Evolutionary conservation across 2,888 invertebrate species (phyloP).

Genomic region (Scaptodrosophila latifasciaeformis): DNA sequence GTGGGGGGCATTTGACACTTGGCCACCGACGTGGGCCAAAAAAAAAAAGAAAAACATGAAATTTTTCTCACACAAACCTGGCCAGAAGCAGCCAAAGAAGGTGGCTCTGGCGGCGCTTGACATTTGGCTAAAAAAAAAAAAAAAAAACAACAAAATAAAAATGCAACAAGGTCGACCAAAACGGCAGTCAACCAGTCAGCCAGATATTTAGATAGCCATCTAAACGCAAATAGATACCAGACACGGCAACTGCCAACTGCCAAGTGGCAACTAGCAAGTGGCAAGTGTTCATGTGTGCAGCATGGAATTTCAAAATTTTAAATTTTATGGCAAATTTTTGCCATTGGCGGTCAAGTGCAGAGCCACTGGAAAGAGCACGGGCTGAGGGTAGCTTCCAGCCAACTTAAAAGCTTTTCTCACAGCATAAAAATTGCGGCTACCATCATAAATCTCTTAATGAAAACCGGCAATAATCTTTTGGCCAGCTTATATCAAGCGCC

Average conservation of each 20-base stretch:
- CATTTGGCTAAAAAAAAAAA: conserved; percentile 44
- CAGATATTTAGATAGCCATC: conserved; percentile 48
- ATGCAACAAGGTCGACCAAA: conserved; percentile 60
- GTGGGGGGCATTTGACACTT: background rate
- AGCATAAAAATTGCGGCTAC: conserved; percentile 9
- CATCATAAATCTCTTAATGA: conserved; percentile 69
- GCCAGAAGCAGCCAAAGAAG: conserved; percentile 18
- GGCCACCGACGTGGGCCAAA: background rate
- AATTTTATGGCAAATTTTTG: conserved; percentile 51
- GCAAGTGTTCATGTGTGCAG: conserved; percentile 34
- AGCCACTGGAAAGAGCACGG: too few relatives aligned
- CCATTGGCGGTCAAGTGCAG: conserved; percentile 58
- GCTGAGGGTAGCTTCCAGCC: conserved; percentile 2
- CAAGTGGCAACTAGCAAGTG: background rate
- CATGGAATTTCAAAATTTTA: conserved; percentile 56
- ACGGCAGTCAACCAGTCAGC: conserved; percentile 12
- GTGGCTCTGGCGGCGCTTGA: conserved; percentile 49
- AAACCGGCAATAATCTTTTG: conserved; percentile 66
- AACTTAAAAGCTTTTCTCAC: conserved; percentile 6
- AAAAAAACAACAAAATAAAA: conserved; percentile 27
- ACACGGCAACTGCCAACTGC: background rate
- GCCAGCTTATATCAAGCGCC: conserved; percentile 47
- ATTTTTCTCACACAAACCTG: conserved; percentile 43
- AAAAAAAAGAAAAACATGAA: too few relatives aligned
- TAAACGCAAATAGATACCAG: conserved; percentile 33